Percentiles rank a stretch among this genome's conserved stretches.
Evolutionary conservation across 2,113 vertebrate genomes (phyloP).

Genomic region (Zosterops borbonicus): DNA sequence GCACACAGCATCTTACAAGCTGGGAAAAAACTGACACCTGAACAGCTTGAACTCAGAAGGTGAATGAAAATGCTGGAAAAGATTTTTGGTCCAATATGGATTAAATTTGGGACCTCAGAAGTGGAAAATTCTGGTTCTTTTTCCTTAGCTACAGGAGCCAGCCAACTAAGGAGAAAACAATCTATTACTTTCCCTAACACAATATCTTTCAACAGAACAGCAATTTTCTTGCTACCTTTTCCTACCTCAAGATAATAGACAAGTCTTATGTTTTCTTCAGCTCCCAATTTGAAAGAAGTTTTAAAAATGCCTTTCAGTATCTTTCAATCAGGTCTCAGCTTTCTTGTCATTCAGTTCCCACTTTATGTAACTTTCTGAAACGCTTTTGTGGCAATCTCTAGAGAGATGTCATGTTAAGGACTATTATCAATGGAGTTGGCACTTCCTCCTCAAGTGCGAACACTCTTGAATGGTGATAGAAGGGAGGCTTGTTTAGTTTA

Average conservation of each 20-base stretch:
- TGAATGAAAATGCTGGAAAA: not conserved
- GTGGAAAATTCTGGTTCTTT: not conserved
- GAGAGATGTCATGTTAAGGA: not conserved
- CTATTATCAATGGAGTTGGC: not conserved
- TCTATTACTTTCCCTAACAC: not conserved
- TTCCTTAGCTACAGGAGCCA: not conserved
- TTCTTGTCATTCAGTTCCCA: not conserved
- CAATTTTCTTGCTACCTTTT: not conserved
- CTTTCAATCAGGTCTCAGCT: not conserved
- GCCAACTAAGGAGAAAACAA: not conserved
- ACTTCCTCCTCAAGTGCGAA: not conserved
- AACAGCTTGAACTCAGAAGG: not conserved
- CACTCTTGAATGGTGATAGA: not conserved
- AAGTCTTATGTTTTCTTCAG: not conserved
- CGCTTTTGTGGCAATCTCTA: not conserved
- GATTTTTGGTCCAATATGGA: not conserved
- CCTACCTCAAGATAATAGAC: not conserved
- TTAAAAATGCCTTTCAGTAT: not conserved
- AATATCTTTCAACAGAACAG: not conserved
- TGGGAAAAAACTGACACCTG: not conserved
- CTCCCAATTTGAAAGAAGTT: not conserved
- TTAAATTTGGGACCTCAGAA: slow-evolving; percentile 1
- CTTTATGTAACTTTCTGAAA: not conserved
- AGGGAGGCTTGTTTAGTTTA: not conserved
- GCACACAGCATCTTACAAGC: not conserved